Evolutionary conservation across 2,797 vertebrate species (phyloP), one percentile per base, ranked within the genome.

Genomic region (Xiphorhynchus erythropygius): DNA sequence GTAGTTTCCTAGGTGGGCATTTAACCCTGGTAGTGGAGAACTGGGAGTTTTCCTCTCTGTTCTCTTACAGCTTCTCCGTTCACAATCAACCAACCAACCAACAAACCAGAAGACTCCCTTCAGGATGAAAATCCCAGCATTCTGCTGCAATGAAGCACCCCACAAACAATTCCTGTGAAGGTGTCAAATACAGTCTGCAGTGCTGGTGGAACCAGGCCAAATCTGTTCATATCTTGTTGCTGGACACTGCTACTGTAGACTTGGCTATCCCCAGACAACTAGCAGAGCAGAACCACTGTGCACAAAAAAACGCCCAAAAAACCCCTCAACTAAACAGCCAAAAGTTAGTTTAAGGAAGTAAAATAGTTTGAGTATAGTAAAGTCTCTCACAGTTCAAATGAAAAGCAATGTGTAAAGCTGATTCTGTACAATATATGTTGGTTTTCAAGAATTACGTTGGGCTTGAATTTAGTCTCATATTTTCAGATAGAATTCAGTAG

Each of bases 61-160:
- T 46, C 50, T 47, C 55, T 78, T 79, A 69, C 25, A 37, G 90
- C 94, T 87, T 80, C n/a, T 23, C 14, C 11, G 13, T 49, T 71
- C 37, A 27, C 37, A 37, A 37, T 5, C 37, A 37, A 37, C 37
- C 52, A 62, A 63, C 7, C 35, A 42, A 79, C 49, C 25, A 50
- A 18, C 18, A n/a, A 69, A 46, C 3, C 5, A 42, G 7, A 60
- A 53, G 23, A 25, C 5, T 5, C 13, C 71, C 24, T 59, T 78
- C 62, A 89, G 64, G 59, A 92, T 91, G 49, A 91, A 96, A 96
- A 93, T 73, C 63, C 28, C 65, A 96, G 37, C 27, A 67, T n/a
- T 96, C 89, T 19, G 12, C 39, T 85, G 16, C 22, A 21, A 85
- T 84, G 53, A 90, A 78, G 13, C 18, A 60, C 27, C 39, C 67